Conservation (phyloP, 2,888 invertebrate genomes). For the Tachina lurida region DNA sequence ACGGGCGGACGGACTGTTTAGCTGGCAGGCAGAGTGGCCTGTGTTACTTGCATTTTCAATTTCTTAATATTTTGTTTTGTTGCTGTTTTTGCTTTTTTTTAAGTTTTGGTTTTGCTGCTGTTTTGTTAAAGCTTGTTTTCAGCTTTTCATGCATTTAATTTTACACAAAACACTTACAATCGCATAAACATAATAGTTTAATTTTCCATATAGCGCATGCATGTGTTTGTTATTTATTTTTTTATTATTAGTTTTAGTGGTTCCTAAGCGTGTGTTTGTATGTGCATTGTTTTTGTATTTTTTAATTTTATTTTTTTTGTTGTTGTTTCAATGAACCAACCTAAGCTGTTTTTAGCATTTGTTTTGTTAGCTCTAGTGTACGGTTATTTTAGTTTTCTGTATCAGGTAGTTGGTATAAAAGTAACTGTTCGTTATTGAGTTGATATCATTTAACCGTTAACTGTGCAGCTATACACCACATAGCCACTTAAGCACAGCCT, state of each 20-base stretch:
- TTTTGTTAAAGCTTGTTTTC: conserved; percentile 54
- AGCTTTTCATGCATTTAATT: conserved; percentile 27
- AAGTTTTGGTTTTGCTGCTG: conserved; percentile 47
- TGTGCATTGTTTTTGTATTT: background rate
- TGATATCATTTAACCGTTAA: conserved; percentile 83
- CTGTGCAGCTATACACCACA: conserved; percentile 79
- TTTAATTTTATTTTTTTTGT: conserved; percentile 17
- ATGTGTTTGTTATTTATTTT: background rate
- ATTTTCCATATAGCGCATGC: conserved; percentile 33
- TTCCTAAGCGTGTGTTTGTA: conserved; percentile 23
- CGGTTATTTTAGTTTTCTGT: conserved; percentile 57
- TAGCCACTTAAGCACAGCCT: conserved; percentile 70
- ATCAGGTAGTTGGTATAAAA: conserved; percentile 78
- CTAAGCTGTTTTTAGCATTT: conserved; percentile 34
- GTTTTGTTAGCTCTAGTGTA: conserved; percentile 35
- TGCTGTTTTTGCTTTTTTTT: conserved; percentile 26
- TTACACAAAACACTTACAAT: conserved; percentile 11
- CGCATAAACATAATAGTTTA: conserved; percentile 18
- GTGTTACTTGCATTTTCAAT: conserved; percentile 59
- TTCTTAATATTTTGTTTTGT: conserved; percentile 58
- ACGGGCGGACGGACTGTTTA: background rate
- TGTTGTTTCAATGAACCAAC: conserved; percentile 48
- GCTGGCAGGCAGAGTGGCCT: conserved; percentile 14
- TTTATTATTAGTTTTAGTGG: conserved; percentile 17
- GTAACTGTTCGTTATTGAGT: conserved; percentile 79